A percentile compares a stretch with the other conserved stretches of the same genome.
These are phyloP conservation scores for Drosophila colorata DNA, from an alignment of 2,888 invertebrate species.

Conservation along the genomic window DNA sequence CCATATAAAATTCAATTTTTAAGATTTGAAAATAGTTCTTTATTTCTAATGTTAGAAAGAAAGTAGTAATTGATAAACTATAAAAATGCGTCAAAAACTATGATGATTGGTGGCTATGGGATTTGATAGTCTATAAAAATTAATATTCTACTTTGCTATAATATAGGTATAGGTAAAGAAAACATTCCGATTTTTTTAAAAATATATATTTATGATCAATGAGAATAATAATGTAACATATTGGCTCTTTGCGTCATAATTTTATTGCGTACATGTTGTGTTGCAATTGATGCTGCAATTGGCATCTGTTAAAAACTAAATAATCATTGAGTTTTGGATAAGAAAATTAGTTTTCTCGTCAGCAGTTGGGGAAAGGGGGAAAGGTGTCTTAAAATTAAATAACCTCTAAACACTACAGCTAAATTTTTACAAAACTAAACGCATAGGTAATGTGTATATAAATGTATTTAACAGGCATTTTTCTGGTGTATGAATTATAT, in stretches of 20 bases:
- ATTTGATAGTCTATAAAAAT: no score
- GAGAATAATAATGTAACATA: conserved; percentile 60
- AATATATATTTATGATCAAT: conserved; percentile 58
- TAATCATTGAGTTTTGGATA: conserved; percentile 52
- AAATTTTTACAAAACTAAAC: conserved; percentile 59
- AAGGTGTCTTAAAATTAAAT: conserved; percentile 70
- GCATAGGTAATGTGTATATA: conserved; percentile 71
- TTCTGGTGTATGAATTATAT: conserved; percentile 68
- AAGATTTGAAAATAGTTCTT: neutral
- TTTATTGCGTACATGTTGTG: conserved; percentile 52
- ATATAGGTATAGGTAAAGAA: neutral
- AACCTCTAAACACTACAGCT: conserved; percentile 77
- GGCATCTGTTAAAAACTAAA: conserved; percentile 68
- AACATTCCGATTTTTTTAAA: conserved; percentile 27
- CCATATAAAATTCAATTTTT: neutral
- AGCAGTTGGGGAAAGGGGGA: conserved; percentile 20
- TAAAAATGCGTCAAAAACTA: neutral
- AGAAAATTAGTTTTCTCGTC: conserved; percentile 26
- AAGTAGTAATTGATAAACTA: neutral
- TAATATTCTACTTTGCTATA: no score
- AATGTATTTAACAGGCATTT: conserved; percentile 82
- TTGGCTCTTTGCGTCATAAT: conserved; percentile 60
- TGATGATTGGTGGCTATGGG: neutral
- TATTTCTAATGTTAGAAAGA: neutral
- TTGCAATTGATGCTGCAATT: conserved; percentile 40